A percentile compares a stretch with the other conserved stretches of the same genome.
These are phyloP conservation scores for Teleogryllus occipitalis DNA, from an alignment of 1,140 invertebrate genomes.

Conservation along the genomic window DNA sequence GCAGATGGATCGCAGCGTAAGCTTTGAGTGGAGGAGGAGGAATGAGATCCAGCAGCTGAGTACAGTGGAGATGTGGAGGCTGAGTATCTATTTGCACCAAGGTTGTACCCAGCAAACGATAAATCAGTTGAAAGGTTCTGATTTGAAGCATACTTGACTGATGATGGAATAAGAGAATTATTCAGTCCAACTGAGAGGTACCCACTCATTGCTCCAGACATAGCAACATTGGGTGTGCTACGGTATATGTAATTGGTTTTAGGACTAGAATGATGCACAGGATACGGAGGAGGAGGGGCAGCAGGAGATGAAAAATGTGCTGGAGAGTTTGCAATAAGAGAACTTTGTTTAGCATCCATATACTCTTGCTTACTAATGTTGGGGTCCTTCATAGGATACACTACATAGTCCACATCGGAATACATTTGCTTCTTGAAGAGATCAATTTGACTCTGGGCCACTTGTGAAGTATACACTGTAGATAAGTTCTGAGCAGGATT, in stretches of 20 bases:
- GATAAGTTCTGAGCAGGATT: slow-evolving; percentile 46
- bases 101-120: slow-evolving; percentile 25
- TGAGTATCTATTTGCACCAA: slow-evolving; percentile 40
- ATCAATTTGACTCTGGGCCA: slow-evolving; percentile 68
- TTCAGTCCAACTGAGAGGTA: slow-evolving; percentile 26
- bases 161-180: slow-evolving; percentile 22
- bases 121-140: slow-evolving; percentile 51
- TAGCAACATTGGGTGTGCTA: slow-evolving; percentile 62
- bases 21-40: slow-evolving; percentile 39
- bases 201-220: slow-evolving; percentile 23
- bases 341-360: slow-evolving; percentile 73
- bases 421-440: slow-evolving; percentile 79
- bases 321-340: slow-evolving; percentile 50
- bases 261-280: slow-evolving; percentile 43
- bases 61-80: slow-evolving; percentile 44
- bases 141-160: slow-evolving; percentile 34
- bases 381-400: slow-evolving; percentile 81
- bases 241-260: slow-evolving; percentile 63
- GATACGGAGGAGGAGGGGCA: slow-evolving; percentile 43
- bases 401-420: slow-evolving; percentile 82
- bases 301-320: slow-evolving; percentile 30
- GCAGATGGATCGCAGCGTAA: slow-evolving; percentile 38
- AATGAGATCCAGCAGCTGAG: slow-evolving; percentile 40
- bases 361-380: slow-evolving; percentile 82
- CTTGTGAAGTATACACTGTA: slow-evolving; percentile 53